Evolutionary conservation across 2,797 vertebrate genomes (phyloP).

Genomic region (Peromyscus nudipes): DNA sequence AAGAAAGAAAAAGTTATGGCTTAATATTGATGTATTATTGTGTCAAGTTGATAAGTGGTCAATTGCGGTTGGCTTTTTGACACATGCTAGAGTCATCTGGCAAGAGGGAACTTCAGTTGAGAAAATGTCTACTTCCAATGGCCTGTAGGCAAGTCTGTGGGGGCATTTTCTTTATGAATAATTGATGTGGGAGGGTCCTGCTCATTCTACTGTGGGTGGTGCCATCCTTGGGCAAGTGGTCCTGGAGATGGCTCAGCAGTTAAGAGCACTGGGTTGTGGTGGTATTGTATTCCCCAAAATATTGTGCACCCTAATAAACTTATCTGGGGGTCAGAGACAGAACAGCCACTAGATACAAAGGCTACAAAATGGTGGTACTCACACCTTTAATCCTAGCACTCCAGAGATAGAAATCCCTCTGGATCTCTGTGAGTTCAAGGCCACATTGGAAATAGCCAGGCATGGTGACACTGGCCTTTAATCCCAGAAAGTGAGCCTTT

Average conservation of each 20-base stretch:
- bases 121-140: neutral
- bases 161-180: neutral
- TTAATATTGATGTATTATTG: neutral
- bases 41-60: neutral
- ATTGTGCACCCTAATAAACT: too few species aligned
- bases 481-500: too few species aligned
- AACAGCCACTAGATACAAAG: too few species aligned
- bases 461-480: too few species aligned
- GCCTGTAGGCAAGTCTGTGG: neutral
- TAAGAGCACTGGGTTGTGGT: neutral
- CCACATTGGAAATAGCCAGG: too few species aligned
- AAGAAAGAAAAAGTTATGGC: neutral
- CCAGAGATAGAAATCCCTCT: too few species aligned
- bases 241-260: neutral
- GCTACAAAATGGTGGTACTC: too few species aligned
- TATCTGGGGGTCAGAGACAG: too few species aligned
- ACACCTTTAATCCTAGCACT: too few species aligned
- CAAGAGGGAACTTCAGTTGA: neutral
- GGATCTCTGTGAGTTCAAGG: too few species aligned
- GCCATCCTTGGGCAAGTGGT: neutral
- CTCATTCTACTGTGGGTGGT: neutral
- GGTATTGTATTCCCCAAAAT: too few species aligned
- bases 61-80: neutral
- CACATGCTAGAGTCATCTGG: neutral
- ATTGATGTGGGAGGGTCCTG: neutral